Base-by-base conservation (phyloP, 2,888 invertebrate species). In the Toxonevra muliebris region DNA sequence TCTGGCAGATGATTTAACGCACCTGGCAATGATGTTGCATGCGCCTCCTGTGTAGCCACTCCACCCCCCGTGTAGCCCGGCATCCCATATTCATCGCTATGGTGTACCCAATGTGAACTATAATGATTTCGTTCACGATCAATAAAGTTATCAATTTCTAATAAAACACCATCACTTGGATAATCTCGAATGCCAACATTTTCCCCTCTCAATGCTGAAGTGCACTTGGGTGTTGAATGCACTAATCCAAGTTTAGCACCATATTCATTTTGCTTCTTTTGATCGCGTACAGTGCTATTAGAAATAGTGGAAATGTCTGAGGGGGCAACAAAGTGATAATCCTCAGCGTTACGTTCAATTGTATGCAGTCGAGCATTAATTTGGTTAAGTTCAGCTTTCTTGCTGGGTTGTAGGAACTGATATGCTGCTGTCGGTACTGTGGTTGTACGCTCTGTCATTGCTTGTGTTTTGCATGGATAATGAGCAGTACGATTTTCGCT, bases 261-360 rank as follows among this genome's bases (percentile, higher is more conserved):
- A 11, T 63, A 66, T 8, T 42, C 17, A 1, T 19, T 53, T 1
- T 41, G 59, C 13, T 60, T 42, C 41, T 61, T 45, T 13, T 59
- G 50, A 13, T 50, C 53, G 42, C 52, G 48, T 11, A 57, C 43
- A 19, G 61, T 66, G 13, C 48, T 13, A 57, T 61, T 61, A 0
- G 85, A 84, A 30, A 84, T 82, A 11, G 80, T 82, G 1, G 84
- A 85, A 40, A 85, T 72, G 54, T 85, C 84, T 0, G 84, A 84
- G 1, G 75, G 75, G 1, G 77, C 74, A 13, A 66, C 72, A 12
- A 69, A 62, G 61, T 66, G 65, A 1, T 48, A 52, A 8, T 63
- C 19, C 15, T 70, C 69, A 9, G 58, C 61, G 11, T 73, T 75
- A 1, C 70, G 68, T 55, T 79, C 82, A 0, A 84, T 68, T 53